phyloP scores from a whole-genome alignment of 1,140 invertebrate genomes.

The Harpegnathos saltator region DNA sequence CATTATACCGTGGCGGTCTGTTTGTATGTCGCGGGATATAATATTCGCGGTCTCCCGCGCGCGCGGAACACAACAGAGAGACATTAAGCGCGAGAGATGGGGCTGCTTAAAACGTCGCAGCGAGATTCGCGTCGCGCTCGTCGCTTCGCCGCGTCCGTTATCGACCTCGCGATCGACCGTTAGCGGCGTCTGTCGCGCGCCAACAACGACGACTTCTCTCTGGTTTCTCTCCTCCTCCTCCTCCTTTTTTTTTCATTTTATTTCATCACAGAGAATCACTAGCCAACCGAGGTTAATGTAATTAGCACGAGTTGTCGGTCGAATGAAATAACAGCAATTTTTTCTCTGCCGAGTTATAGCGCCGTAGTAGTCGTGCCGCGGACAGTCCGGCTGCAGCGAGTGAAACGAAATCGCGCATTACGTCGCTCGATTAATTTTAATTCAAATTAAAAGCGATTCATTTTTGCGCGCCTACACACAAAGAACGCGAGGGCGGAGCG shows the following conservation, averaged over 20 bases:
- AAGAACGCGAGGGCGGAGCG: background rate
- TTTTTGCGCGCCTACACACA: background rate
- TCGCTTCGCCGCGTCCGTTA: background rate
- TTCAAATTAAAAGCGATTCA: slow-evolving; percentile 10
- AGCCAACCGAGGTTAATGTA: slow-evolving; percentile 7
- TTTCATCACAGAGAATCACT: background rate
- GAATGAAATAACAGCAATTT: slow-evolving; percentile 1
- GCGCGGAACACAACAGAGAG: background rate
- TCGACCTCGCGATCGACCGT: background rate
- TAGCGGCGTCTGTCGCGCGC: background rate
- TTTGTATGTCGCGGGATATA: slow-evolving; percentile 45
- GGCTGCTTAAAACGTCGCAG: background rate
- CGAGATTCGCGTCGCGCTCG: background rate
- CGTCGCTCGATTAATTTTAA: background rate
- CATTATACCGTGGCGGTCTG: slow-evolving; percentile 35
- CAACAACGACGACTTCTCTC: no score
- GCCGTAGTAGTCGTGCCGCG: background rate
- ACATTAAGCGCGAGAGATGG: slow-evolving; percentile 30
- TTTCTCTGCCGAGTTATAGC: background rate
- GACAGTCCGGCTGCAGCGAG: background rate
- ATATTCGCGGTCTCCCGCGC: slow-evolving; percentile 33
- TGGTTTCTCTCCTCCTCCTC: no score
- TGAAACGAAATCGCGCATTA: slow-evolving; percentile 11
- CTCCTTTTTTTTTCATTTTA: background rate
- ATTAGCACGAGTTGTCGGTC: background rate